A percentile compares a stretch with the other conserved stretches of the same genome.
Conservation (phyloP, 2,797 vertebrate genomes). For the Paramormyrops hopkinsi region DNA sequence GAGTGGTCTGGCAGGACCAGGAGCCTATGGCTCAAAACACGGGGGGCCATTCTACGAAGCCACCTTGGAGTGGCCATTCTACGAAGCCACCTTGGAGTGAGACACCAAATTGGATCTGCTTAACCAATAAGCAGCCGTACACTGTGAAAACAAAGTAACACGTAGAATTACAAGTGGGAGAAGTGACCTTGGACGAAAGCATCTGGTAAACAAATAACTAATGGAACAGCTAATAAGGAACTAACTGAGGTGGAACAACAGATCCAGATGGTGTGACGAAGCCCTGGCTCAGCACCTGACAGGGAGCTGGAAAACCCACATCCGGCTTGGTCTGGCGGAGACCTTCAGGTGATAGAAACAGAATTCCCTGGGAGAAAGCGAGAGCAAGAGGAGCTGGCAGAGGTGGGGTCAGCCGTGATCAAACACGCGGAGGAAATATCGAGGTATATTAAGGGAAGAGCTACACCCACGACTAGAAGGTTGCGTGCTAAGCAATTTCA, state of each 20-base stretch:
- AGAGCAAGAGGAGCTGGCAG: neutral
- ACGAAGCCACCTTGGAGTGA: neutral
- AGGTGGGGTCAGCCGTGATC: neutral
- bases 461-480: neutral
- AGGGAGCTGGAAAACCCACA: neutral
- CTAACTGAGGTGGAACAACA: neutral
- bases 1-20: neutral
- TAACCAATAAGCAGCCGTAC: neutral
- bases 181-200: neutral
- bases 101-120: neutral
- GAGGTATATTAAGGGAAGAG: neutral
- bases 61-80: neutral
- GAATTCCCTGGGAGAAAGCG: neutral
- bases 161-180: conserved; percentile 41
- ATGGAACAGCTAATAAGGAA: conserved; percentile 11
- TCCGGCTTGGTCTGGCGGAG: neutral
- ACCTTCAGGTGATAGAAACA: neutral
- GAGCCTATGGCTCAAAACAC: neutral
- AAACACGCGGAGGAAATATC: neutral
- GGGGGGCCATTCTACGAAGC: neutral
- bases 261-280: neutral
- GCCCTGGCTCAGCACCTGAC: neutral
- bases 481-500: neutral
- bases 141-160: neutral
- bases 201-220: conserved; percentile 6